Evolutionary conservation across 2,797 vertebrate species (phyloP).

Genomic region (Malurus splendens): DNA sequence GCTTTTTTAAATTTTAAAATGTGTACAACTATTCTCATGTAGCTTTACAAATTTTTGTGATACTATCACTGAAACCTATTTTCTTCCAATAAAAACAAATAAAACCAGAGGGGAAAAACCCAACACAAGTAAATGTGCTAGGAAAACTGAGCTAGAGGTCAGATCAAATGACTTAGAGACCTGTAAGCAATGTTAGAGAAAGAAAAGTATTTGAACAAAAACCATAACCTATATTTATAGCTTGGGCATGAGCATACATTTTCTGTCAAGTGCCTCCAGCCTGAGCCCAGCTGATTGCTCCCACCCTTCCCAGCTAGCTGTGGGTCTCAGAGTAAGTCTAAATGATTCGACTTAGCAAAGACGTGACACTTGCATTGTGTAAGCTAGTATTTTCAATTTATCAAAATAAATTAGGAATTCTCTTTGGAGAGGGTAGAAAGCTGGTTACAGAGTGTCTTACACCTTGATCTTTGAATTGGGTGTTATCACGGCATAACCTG

Average conservation of each 20-base stretch:
- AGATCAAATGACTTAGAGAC: background rate
- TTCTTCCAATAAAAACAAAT: background rate
- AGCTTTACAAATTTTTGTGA: background rate
- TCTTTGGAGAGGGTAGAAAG: background rate
- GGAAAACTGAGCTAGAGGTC: background rate
- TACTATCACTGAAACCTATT: background rate
- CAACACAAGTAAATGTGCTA: background rate
- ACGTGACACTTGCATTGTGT: background rate
- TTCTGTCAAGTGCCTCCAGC: background rate
- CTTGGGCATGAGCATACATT: background rate
- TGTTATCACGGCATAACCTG: background rate
- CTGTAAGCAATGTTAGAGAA: background rate
- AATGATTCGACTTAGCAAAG: background rate
- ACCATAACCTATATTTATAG: background rate
- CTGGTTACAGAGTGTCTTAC: background rate
- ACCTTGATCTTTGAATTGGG: background rate
- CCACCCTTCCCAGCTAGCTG: background rate
- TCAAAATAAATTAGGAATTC: background rate
- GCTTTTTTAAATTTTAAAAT: background rate
- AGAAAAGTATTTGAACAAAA: background rate
- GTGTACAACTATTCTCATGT: accelerated
- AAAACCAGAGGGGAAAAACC: background rate
- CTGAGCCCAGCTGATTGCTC: background rate
- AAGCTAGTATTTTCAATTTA: background rate
- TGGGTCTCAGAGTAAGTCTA: background rate